Conservation (phyloP, 53 echinoderm and acorn worm species). For the Antedon mediterranea region DNA sequence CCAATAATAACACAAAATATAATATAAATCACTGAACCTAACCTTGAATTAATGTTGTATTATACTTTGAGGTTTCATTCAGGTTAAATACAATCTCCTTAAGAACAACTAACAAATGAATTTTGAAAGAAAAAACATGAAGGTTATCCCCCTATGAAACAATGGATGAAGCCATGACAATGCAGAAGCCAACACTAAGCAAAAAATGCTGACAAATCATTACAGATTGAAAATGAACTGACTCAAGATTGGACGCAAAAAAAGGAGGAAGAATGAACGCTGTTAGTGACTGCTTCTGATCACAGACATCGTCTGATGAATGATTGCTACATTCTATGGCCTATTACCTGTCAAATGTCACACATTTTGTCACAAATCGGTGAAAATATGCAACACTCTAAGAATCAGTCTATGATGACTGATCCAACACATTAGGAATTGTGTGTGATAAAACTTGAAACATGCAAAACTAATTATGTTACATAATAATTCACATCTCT, state of each 20-base stretch:
- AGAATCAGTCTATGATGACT: no score
- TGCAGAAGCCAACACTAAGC: not conserved
- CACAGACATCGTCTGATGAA: not conserved
- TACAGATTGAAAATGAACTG: not conserved
- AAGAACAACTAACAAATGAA: not conserved
- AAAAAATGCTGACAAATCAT: not conserved
- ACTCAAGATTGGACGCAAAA: not conserved
- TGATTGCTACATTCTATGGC: no score
- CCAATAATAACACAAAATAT: no score
- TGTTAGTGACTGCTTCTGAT: not conserved
- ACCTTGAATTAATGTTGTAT: no score
- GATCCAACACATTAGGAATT: no score
- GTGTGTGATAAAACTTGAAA: no score
- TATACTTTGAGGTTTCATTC: not conserved
- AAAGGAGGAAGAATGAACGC: not conserved
- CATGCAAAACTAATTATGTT: no score
- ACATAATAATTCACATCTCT: no score
- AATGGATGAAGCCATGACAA: not conserved
- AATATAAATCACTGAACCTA: no score
- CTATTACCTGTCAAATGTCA: no score
- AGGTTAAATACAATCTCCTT: not conserved
- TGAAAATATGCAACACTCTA: no score
- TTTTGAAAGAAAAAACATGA: not conserved
- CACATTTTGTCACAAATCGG: no score
- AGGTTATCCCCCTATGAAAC: not conserved